phyloP scores from a whole-genome alignment of 1,140 invertebrate species.

The Kradibia gibbosae region DNA sequence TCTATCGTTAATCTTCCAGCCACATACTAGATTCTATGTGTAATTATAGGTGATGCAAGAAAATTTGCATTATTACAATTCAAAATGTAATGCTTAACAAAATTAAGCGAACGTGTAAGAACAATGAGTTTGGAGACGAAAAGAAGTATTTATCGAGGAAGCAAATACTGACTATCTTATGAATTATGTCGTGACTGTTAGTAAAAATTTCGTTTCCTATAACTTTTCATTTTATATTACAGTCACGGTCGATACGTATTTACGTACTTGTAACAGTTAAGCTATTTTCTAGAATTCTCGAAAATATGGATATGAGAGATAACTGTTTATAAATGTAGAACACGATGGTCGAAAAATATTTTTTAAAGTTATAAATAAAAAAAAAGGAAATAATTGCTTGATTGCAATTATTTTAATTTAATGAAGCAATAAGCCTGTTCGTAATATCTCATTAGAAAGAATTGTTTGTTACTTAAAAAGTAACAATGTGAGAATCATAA shows the following conservation, averaged over 20 bases:
- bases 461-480: too few species aligned
- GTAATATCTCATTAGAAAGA: too few species aligned
- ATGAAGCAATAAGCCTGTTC: too few species aligned
- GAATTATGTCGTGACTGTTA: slow-evolving; percentile 7
- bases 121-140: background rate
- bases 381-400: too few species aligned
- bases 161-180: background rate
- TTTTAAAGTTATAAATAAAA: background rate
- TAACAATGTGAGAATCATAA: too few species aligned
- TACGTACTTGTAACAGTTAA: background rate
- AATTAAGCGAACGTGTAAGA: too few species aligned
- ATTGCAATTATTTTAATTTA: too few species aligned
- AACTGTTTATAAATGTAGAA: background rate
- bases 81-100: slow-evolving; percentile 1
- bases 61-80: slow-evolving; percentile 32
- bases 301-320: background rate
- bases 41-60: slow-evolving; percentile 1
- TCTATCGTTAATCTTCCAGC: slow-evolving; percentile 34
- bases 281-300: background rate
- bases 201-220: background rate
- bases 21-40: background rate
- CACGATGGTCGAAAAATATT: background rate
- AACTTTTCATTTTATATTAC: background rate
- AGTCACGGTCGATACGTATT: background rate
- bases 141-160: slow-evolving; percentile 23